These are phyloP conservation scores for Ptyas mucosa DNA, from an alignment of 2,113 vertebrate genomes.

Conservation along the genomic window DNA sequence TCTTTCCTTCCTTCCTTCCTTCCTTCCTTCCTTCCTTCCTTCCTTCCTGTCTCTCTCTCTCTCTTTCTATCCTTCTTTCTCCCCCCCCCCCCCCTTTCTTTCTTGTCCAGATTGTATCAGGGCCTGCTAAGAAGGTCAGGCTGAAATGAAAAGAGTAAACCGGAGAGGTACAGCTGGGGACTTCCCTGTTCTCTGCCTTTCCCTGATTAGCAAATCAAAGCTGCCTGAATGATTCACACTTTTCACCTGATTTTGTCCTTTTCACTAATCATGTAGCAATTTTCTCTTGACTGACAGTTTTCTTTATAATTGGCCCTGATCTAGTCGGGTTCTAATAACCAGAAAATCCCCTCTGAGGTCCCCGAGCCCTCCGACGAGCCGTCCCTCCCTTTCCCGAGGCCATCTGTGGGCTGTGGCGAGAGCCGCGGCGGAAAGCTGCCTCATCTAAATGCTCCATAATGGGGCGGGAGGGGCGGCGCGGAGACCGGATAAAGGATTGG, in stretches of 20 bases:
- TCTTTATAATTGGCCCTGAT: constrained; percentile 99
- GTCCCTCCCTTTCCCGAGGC: constrained; percentile 83
- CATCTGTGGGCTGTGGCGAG: constrained; percentile 80
- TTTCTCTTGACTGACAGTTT: constrained; percentile 99
- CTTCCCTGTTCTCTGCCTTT: constrained; percentile 86
- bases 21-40: neutral
- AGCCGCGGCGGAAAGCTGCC: constrained; percentile 85
- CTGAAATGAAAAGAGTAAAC: constrained; percentile 94
- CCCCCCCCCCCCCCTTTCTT: constrained; percentile 40
- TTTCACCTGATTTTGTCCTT: constrained; percentile 99
- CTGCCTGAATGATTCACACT: constrained; percentile 96
- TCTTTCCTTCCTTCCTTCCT: neutral
- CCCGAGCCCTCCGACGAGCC: constrained; percentile 89
- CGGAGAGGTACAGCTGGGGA: constrained; percentile 95
- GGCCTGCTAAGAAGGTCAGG: constrained; percentile 96
- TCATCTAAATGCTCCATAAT: constrained; percentile 98
- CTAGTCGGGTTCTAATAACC: constrained; percentile 99
- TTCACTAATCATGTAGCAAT: constrained; percentile 98
- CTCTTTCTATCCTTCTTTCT: no score
- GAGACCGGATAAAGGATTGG: constrained; percentile 94
- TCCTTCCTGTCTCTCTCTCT: no score
- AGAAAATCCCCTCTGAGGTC: constrained; percentile 99
- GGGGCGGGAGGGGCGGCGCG: constrained; percentile 69
- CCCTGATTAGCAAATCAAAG: constrained; percentile 99
- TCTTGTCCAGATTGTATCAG: constrained; percentile 84